Conservation (phyloP, 2,888 invertebrate genomes). For the Gonocerus acuteangulatus region DNA sequence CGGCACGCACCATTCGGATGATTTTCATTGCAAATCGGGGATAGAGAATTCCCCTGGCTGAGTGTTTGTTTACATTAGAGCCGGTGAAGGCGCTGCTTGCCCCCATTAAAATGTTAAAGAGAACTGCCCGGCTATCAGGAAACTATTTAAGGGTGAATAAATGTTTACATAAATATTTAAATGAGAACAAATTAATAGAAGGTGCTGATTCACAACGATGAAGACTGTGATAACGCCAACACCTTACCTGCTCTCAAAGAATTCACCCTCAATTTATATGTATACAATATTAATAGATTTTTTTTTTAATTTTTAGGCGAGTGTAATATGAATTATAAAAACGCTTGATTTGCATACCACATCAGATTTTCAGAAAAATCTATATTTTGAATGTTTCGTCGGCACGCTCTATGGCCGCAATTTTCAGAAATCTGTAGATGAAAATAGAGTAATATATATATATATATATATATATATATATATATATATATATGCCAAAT, state of each 20-base stretch:
- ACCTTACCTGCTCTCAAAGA: neutral
- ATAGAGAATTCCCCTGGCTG: neutral
- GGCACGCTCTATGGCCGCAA: no score
- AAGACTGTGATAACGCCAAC: neutral
- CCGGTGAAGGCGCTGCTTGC: neutral
- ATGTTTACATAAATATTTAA: slow-evolving; percentile 1
- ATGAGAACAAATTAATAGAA: neutral
- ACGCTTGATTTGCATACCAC: no score
- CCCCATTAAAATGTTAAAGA: slow-evolving; percentile 1
- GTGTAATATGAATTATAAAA: no score
- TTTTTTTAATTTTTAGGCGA: no score
- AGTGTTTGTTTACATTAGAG: neutral
- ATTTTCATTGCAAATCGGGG: neutral
- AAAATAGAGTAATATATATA: no score
- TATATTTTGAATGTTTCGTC: no score
- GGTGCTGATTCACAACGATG: neutral
- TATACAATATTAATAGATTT: no score
- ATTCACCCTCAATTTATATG: no score
- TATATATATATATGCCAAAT: no score
- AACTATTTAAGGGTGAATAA: slow-evolving; percentile 1
- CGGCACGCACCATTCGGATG: neutral
- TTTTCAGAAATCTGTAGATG: no score
- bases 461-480: no score
- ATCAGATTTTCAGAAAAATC: no score
- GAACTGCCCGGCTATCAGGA: neutral